Conservation (phyloP, 2,113 vertebrate species). For the Pica pica region DNA sequence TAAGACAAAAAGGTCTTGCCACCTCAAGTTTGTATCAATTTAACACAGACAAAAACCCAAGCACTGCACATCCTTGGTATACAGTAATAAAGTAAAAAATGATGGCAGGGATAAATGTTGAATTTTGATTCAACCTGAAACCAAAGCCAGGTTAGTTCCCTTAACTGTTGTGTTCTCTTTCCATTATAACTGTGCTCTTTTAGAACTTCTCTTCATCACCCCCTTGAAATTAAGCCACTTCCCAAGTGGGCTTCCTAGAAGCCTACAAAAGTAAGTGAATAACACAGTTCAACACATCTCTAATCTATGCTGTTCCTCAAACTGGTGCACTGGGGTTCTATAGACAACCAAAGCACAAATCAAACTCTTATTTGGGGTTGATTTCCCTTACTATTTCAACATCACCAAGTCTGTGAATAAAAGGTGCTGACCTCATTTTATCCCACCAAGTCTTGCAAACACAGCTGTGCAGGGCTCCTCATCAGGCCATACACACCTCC, state of each 20-base stretch:
- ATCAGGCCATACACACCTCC: background rate
- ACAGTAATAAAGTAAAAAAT: background rate
- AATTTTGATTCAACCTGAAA: background rate
- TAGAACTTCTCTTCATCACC: background rate
- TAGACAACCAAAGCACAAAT: background rate
- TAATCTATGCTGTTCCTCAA: background rate
- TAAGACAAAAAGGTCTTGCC: background rate
- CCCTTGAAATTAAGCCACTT: background rate
- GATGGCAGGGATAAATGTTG: background rate
- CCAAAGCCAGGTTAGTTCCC: background rate
- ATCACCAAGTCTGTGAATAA: background rate
- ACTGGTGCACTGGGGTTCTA: background rate
- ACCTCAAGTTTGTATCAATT: background rate
- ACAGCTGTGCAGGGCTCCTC: background rate
- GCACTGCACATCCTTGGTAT: too few relatives aligned
- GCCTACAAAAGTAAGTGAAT: background rate
- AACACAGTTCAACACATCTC: background rate
- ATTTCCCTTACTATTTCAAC: background rate
- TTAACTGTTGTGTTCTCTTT: background rate
- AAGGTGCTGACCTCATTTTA: fast-evolving
- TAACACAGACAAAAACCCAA: background rate
- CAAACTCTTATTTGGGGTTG: background rate
- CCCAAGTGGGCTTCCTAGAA: background rate
- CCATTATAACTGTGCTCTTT: background rate
- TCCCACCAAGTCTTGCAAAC: background rate